Evolutionary conservation across 2,888 invertebrate genomes (phyloP), one percentile per base, ranked within the genome.

Genomic region (Stenodema calcarata): DNA sequence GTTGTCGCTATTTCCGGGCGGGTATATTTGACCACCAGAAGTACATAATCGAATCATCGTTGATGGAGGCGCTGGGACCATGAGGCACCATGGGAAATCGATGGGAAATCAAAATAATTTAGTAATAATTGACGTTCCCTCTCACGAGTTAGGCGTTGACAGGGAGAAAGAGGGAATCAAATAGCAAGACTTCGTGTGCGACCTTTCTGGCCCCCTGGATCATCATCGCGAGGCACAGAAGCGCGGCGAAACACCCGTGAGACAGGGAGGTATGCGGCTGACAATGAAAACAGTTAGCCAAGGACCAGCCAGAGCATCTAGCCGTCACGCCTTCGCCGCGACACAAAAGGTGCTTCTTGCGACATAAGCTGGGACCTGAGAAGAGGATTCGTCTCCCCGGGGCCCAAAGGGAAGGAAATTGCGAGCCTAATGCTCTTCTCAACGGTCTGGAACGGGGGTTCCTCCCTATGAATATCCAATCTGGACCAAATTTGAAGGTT

Each of bases 401-500:
- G 23, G 41, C 44, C 78, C 16, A 78, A 44, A 80, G 62, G 47
- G 44, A 73, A 84, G 73, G 84, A 84, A 84, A 84, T 84, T 84
- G 84, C 84, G 84, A 84, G 76, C 84, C 75, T 84, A 84, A 84
- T 84, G 54, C 27, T 44, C 73, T 84, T 84, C 54, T 75, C 84
- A 84, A 50, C 75, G 47, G 84, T 84, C 75, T 50, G 84, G 84
- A 84, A 84, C 84, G 76, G 75, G 47, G 75, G 78, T 18, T 42
- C 47, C 47, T 54, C 47, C 30, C 80, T 54, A 80, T 80, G 78
- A 78, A 78, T 78, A 78, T 78, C 78, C 42, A 78, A 78, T 78
- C 78, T 78, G 44, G 27, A 78, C 41, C 78, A 78, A 44, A 78
- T 78, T 78, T 78, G 78, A 78, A 44, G 44, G 78, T 78, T 78